Base-by-base conservation (phyloP, 2,113 vertebrate genomes). In the Heterochromis multidens region DNA sequence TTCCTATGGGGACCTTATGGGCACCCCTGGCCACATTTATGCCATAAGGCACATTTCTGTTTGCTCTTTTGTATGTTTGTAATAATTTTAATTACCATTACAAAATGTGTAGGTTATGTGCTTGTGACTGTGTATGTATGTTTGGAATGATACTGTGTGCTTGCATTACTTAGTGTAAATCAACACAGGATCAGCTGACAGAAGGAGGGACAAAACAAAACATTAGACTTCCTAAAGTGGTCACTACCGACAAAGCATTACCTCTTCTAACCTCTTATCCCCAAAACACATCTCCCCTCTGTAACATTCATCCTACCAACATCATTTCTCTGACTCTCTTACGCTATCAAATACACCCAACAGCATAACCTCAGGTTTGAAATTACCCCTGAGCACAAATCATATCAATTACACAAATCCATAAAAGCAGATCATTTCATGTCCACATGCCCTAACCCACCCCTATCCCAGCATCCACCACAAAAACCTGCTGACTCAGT, bases 321-420 rank as follows among this genome's bases (percentile, higher is more conserved):
- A 63, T 72, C 67, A 70, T 52, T 86, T 81, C 35, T 82, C 88
- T 87, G 72, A 89, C 77, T 84, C 56, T 79, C 52, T 76, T 67
- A 61, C 57, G 58, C 76, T 31, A 87, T 84, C 57, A 79, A 57
- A 70, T 89, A 79, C 43, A 49, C 80, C 79, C 52, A 79, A 82
- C 58, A 85, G 70, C 49, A 86, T 35, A 62, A 76, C 77, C 81
- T 87, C 81, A 52, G 81, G 80, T 89, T 84, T 95, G 88, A 79
- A 80, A 92, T 93, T 88, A 93, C 94, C 79, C 80, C 80, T 21
- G 62, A 88, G 87, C 82, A 87, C 87, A 93, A 94, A 93, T 92
- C 80, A 82, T 94, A 96, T 96, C 93, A 91, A 86, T 95, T 94
- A 93, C 94, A 91, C 85, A 84, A 90, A 95, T 96, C 94, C 90